These are phyloP conservation scores for Helicoverpa armigera DNA, from an alignment of 1,140 invertebrate species.

Conservation along the genomic window DNA sequence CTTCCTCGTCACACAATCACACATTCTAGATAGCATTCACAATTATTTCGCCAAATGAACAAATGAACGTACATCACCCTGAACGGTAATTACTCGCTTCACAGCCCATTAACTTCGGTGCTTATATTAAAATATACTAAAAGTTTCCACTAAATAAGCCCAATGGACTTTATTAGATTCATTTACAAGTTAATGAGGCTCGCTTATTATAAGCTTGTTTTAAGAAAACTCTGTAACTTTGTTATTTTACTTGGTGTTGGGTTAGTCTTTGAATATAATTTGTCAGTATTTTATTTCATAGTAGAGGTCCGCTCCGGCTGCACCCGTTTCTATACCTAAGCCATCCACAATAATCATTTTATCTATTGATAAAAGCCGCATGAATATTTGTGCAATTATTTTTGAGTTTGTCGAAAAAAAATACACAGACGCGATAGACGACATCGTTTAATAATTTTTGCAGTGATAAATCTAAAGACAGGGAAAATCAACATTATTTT, in stretches of 20 bases:
- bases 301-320: too few species aligned
- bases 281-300: too few species aligned
- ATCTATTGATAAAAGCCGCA: too few species aligned
- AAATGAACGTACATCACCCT: constrained; percentile 5
- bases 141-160: constrained; percentile 25
- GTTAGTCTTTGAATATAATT: too few species aligned
- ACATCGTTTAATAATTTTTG: too few species aligned
- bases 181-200: not conserved
- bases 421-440: too few species aligned
- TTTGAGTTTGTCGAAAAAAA: too few species aligned
- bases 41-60: constrained; percentile 10
- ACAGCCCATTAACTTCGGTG: constrained; percentile 29
- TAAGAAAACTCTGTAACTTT: not conserved
- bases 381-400: too few species aligned
- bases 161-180: constrained; percentile 1
- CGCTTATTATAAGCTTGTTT: not conserved
- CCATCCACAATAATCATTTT: too few species aligned
- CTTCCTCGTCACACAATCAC: not conserved
- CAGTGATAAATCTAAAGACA: too few species aligned
- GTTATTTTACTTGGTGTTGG: not conserved
- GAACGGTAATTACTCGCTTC: constrained; percentile 2
- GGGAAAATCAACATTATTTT: too few species aligned
- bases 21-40: not conserved
- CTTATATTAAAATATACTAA: constrained; percentile 14
- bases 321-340: too few species aligned